phyloP scores from a whole-genome alignment of 2,113 vertebrate species.

The human region GRCh38 chr3:29433501-29434000 shows the following conservation, averaged over 20 bases:
- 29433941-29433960: rapidly evolving
- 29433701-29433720: not conserved
- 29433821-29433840: not conserved
- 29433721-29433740: not conserved
- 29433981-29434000: not conserved
- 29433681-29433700: not conserved
- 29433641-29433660: not conserved
- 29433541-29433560: not conserved
- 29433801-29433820: not conserved
- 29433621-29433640: not conserved
- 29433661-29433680: not conserved
- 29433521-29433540: not conserved
- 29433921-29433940: not conserved
- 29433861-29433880: not conserved
- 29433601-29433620: not conserved
- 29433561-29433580: not conserved
- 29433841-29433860: not conserved
- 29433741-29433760: not conserved
- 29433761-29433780: not conserved
- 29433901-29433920: not conserved
- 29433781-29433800: not conserved
- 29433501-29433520: not conserved
- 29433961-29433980: not conserved
- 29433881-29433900: rapidly evolving
- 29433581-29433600: not conserved